phyloP scores from a whole-genome alignment of 1,140 invertebrate species.

The Tenebrio molitor region DNA sequence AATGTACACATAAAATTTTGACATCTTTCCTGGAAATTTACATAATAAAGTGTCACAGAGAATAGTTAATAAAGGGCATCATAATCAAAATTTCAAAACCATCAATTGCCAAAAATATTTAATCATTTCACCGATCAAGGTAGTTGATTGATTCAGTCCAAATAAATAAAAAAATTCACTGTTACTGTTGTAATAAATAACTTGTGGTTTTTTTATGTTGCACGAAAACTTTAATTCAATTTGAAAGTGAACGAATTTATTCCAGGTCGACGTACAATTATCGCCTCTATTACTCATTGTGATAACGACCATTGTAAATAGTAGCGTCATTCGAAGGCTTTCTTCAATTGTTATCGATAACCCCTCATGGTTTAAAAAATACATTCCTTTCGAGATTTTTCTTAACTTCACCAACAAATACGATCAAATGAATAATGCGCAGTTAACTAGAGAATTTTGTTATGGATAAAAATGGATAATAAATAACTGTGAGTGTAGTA shows the following conservation, averaged over 20 bases:
- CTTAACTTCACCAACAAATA: not conserved
- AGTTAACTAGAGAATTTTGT: not conserved
- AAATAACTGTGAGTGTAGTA: conserved; percentile 12
- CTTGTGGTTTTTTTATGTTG: too few relatives aligned
- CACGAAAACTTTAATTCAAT: not conserved
- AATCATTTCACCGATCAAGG: too few relatives aligned
- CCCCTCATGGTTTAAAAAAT: not conserved
- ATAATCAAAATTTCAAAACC: too few relatives aligned
- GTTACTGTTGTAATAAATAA: too few relatives aligned
- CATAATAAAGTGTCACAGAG: too few relatives aligned
- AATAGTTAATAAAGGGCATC: too few relatives aligned
- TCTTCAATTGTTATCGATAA: conserved; percentile 14
- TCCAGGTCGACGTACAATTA: conserved; percentile 16
- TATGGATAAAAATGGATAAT: conserved; percentile 12
- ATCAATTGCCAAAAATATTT: too few relatives aligned
- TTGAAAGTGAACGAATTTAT: not conserved
- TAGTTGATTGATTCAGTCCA: too few relatives aligned
- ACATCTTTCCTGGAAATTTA: too few relatives aligned
- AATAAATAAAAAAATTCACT: too few relatives aligned
- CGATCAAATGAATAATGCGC: not conserved
- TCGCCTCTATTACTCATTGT: not conserved
- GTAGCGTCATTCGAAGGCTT: conserved; percentile 1
- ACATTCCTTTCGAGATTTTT: not conserved
- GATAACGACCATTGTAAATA: conserved; percentile 15
- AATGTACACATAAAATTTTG: not conserved